Evolutionary conservation across 2,797 vertebrate species (phyloP), one percentile per base, ranked within the genome.

Genomic region (Tachyglossus aculeatus): DNA sequence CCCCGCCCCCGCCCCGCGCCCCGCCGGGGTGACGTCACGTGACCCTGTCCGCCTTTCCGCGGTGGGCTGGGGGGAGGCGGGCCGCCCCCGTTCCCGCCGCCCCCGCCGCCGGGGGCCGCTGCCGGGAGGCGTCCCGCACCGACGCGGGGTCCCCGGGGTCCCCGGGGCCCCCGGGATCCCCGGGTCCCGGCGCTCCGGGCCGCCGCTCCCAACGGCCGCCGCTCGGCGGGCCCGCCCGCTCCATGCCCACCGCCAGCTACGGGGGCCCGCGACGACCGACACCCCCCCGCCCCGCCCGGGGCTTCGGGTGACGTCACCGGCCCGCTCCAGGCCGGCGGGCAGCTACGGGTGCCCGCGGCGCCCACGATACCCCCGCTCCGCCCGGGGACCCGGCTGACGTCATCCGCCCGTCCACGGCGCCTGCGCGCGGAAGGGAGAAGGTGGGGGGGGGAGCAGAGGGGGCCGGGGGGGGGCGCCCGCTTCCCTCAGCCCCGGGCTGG

Each of bases 81-180:
- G n/a, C n/a, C n/a, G n/a, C n/a, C n/a, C n/a, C n/a, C n/a, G n/a
- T n/a, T n/a, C n/a, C n/a, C n/a, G 36, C 36, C 3, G 1, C 3
- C 8, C 2, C 16, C 21, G 2, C 5, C 2, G 1, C 8, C 1
- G 5, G 3, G 4, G 29, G 4, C 19, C 32, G 2, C 22, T 5
- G 24, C 15, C 6, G 2, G 50, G 29, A 12, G 8, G 16, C 31
- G 7, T 15, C n/a, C 21, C 33, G 37, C 14, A 3, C 11, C n/a
- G n/a, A n/a, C n/a, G n/a, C 0, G 0, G 2, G 27, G 3, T 1
- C 33, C 13, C 9, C 1, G 1, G 9, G 54, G n/a, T 14, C 29
- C 19, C 1, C 11, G n/a, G 33, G 7, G 2, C 1, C 2, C 2
- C 0, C 1, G 5, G 37, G n/a, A 11, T 16, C 77, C 32, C 16